phyloP scores from a whole-genome alignment of 2,797 vertebrate genomes.

The Fistularia tabacaria region DNA sequence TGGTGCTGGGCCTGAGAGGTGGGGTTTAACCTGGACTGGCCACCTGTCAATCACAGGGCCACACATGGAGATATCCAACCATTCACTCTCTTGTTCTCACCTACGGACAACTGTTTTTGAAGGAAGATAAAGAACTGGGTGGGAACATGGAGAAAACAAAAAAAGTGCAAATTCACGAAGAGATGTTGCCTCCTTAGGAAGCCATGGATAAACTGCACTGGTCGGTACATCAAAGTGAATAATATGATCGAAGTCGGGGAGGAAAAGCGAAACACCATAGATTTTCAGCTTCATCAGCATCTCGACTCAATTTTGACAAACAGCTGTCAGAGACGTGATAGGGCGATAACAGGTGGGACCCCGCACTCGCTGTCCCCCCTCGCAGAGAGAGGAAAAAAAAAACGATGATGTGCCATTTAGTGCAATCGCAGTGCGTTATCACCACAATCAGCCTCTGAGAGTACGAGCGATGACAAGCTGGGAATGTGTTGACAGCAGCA shows the following conservation, averaged over 20 bases:
- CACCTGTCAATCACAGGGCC: too few relatives aligned
- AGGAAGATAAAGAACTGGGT: too few relatives aligned
- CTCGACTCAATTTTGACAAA: constrained; percentile 83
- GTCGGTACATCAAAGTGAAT: constrained; percentile 82
- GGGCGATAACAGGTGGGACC: constrained; percentile 78
- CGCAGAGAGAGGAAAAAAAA: constrained; percentile 19
- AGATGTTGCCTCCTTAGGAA: too few relatives aligned
- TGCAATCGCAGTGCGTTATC: constrained; percentile 66
- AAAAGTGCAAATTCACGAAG: too few relatives aligned
- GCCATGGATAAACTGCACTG: too few relatives aligned
- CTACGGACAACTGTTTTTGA: too few relatives aligned
- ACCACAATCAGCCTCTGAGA: constrained; percentile 59
- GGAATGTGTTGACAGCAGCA: constrained; percentile 70
- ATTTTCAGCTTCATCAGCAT: constrained; percentile 74
- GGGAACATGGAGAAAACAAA: too few relatives aligned
- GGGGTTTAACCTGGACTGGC: too few relatives aligned
- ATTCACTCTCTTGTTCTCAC: too few relatives aligned
- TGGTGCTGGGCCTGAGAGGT: too few relatives aligned
- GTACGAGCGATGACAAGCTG: constrained; percentile 67
- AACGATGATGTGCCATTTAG: constrained; percentile 61
- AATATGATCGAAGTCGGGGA: constrained; percentile 87
- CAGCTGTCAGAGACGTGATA: constrained; percentile 80
- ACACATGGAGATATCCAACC: too few relatives aligned
- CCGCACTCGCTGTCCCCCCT: constrained; percentile 52
- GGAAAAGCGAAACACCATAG: constrained; percentile 62